These are phyloP conservation scores for Andinoacara biseriatus DNA, from an alignment of 2,113 vertebrate species.

Conservation along the genomic window DNA sequence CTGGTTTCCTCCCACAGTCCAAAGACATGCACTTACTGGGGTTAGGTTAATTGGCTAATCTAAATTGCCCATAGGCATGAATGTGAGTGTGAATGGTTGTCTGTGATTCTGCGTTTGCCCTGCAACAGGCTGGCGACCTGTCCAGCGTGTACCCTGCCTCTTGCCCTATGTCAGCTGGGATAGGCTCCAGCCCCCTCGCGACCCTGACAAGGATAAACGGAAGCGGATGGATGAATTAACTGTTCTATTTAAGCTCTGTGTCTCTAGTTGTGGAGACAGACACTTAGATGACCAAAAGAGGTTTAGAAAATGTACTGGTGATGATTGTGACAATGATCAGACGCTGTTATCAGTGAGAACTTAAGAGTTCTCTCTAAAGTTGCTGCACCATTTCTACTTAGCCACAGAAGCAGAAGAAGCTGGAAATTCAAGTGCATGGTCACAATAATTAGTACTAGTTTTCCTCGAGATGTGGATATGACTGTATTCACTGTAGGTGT, in stretches of 20 bases:
- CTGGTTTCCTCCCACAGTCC: no score
- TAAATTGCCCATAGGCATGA: no score
- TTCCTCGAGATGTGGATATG: background rate
- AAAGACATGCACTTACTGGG: no score
- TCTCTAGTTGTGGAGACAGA: slow-evolving; percentile 19
- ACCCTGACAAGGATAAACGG: no score
- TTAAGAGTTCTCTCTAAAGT: slow-evolving; percentile 22
- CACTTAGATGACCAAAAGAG: background rate
- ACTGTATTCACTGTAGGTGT: background rate
- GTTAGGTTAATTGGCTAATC: no score
- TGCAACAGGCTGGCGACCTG: no score
- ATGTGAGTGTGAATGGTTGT: no score
- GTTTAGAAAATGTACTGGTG: slow-evolving; percentile 11
- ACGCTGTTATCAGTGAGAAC: slow-evolving; percentile 26
- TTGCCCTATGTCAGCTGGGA: no score
- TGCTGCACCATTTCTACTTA: slow-evolving; percentile 2
- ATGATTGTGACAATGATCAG: slow-evolving; percentile 27
- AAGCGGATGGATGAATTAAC: no score
- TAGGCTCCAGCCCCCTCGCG: no score
- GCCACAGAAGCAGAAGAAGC: background rate
- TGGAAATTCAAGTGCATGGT: slow-evolving; percentile 7
- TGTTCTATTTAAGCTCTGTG: slow-evolving; percentile 35
- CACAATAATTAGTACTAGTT: background rate
- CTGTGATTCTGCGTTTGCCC: no score
- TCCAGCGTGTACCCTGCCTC: no score